Base-by-base conservation (phyloP, 1,140 invertebrate species). In the Octopus sinensis region DNA sequence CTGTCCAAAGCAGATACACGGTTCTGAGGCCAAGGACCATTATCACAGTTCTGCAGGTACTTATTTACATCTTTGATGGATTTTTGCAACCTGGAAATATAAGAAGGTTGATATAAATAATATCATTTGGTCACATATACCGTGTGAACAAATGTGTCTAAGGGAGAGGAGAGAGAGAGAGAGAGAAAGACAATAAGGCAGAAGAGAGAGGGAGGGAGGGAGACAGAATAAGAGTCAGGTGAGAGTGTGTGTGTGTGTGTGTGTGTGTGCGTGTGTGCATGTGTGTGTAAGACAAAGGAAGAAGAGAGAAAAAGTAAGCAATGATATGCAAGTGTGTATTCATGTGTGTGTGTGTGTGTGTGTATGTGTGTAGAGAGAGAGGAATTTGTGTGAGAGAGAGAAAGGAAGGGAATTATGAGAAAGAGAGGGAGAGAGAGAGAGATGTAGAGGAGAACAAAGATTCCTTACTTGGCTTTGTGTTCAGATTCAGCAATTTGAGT, bases 61-160 rank as follows among this genome's bases (percentile, higher is more conserved):
- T 93, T 94, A 73, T 92, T 92, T 10, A 95, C 87, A 86, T 94
- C 93, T 85, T 93, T 93, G 3, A 94, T 86, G 84, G 93, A 92
- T 82, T 94, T 93, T 43, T 92, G 90, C 43, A 94, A 91, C 84
- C 91, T 91, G 81, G 9, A 84, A 86, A 80, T 52, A 82, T 53
- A 73, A 71, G n/a, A 82, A 53, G 53, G 75, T 56, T 1, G 6
- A 30, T 54, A 43, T 43, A 43, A 43, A 43, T n/a, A 17, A n/a
- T 6, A 10, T 43, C n/a, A 54, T 5, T 5, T 23, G 17, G 62
- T 68, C 76, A 76, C 9, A 80, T n/a, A 80, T 5, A 80, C 52
- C 71, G 1, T 17, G 51, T 7, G 6, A 30, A 80, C 3, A 1
- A 43, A 43, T 0, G 30, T 43, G 30, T 43, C 3, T 43, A 5